These are phyloP conservation scores for Ormyrus labotus DNA, from an alignment of 2,888 invertebrate genomes.

Conservation along the genomic window DNA sequence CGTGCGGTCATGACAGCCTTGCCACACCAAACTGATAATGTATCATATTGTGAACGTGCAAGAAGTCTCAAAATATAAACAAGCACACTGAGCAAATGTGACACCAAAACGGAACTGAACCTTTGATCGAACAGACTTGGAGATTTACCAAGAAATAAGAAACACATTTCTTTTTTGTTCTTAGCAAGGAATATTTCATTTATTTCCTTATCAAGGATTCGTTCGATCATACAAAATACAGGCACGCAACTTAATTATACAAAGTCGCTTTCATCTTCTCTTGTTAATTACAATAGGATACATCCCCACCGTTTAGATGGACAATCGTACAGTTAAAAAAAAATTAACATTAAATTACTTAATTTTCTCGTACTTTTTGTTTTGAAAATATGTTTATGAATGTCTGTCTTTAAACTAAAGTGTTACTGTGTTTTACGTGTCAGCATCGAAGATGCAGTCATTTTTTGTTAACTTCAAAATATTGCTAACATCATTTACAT, in stretches of 20 bases:
- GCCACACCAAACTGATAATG: slow-evolving; percentile 77
- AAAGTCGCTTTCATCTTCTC: slow-evolving; percentile 51
- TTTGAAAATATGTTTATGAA: background rate
- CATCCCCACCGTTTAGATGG: slow-evolving; percentile 26
- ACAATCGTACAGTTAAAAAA: slow-evolving; percentile 46
- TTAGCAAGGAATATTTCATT: slow-evolving; percentile 74
- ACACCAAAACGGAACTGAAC: slow-evolving; percentile 81
- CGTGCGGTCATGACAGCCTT: slow-evolving; percentile 76
- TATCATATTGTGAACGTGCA: slow-evolving; percentile 58
- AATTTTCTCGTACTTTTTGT: background rate
- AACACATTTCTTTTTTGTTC: slow-evolving; percentile 69
- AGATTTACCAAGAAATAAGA: slow-evolving; percentile 77
- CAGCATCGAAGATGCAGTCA: slow-evolving; percentile 50
- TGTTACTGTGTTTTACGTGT: background rate
- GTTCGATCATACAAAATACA: slow-evolving; percentile 74
- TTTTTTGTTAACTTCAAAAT: slow-evolving; percentile 41
- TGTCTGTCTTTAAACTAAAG: background rate
- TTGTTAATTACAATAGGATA: slow-evolving; percentile 57
- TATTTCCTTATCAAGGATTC: slow-evolving; percentile 68
- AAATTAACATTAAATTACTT: slow-evolving; percentile 42
- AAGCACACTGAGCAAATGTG: slow-evolving; percentile 77
- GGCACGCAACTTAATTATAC: slow-evolving; percentile 71
- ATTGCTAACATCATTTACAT: slow-evolving; percentile 47
- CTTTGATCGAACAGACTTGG: slow-evolving; percentile 76
- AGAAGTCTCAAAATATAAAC: slow-evolving; percentile 71